Percentiles rank a stretch among this genome's conserved stretches.
Evolutionary conservation across 2,888 invertebrate species (phyloP).

Genomic region (Nephrotoma guestfalica): DNA sequence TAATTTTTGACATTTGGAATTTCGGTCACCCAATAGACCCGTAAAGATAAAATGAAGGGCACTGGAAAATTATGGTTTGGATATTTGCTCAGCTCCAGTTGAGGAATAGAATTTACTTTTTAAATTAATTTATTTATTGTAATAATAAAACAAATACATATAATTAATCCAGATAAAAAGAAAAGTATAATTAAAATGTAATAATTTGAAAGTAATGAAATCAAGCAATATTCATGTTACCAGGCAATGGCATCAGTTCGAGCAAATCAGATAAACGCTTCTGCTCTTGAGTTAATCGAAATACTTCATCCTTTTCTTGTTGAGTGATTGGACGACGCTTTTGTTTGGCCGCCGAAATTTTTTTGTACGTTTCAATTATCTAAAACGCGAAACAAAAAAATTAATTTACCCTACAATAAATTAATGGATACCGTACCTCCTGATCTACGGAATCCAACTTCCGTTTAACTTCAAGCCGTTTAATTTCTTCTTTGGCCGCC

Average conservation of each 20-base stretch:
- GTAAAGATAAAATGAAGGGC: not conserved
- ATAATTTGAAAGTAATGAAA: not conserved
- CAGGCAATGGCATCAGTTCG: slow-evolving; percentile 18
- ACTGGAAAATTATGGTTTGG: not conserved
- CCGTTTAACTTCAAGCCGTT: slow-evolving; percentile 58
- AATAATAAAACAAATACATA: not conserved
- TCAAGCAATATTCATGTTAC: slow-evolving; percentile 5
- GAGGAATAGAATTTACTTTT: not conserved
- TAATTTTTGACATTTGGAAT: not conserved
- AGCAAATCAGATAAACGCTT: slow-evolving; percentile 30
- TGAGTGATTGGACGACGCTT: slow-evolving; percentile 65
- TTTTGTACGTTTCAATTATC: slow-evolving; percentile 73
- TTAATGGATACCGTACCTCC: slow-evolving; percentile 33
- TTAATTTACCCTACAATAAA: not conserved
- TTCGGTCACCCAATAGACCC: not conserved
- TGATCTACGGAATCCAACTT: slow-evolving; percentile 59
- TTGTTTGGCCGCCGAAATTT: slow-evolving; percentile 61
- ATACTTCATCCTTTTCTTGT: slow-evolving; percentile 68
- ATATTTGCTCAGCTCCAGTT: not conserved
- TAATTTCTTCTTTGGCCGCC: slow-evolving; percentile 64
- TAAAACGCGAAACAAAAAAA: slow-evolving; percentile 12
- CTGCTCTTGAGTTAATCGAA: slow-evolving; percentile 54
- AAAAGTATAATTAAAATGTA: not conserved
- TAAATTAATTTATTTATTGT: no score
- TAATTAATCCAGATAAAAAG: not conserved